Evolutionary conservation across 2,888 invertebrate species (phyloP), one percentile per base, ranked within the genome.

Genomic region (Apotomis betuletana): DNA sequence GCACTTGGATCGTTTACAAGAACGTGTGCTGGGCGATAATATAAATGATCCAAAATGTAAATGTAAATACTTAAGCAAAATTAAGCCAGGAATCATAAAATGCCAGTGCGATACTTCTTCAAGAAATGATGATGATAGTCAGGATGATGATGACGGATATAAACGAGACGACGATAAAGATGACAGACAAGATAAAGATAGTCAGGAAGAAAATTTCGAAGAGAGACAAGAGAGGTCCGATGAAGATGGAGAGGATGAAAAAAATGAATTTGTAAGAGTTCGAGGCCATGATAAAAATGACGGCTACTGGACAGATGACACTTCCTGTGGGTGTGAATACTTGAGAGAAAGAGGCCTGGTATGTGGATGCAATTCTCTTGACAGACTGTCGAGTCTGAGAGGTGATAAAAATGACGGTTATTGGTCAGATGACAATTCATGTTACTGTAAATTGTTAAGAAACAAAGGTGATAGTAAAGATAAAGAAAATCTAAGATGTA

Each of bases 21-120:
- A 65, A 9, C 44, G 5, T 4, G 64, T 55, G 0, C 41, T 44
- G 12, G 44, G 44, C 44, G 54, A 64, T 3, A 46, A 65, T 27
- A 65, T 46, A 36, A 9, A 27, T 3, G 55, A 55, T 5, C 46
- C 65, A 8, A 65, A 15, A 65, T 65, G 65, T n/a, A 54, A 54
- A 10, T 65, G 65, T 57, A 12, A 44, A 12, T 46, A 57, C 55
- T 55, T 44, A 8, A 36, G 36, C 27, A 36, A 65, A 6, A 41
- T 27, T 46, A 27, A 10, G n/a, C 65, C 65, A 27, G 65, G 65
- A 8, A 46, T 65, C 46, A 27, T 65, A 57, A 65, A 65, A 65
- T 65, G 65, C 65, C 8, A 55, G n/a, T 65, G 65, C 46, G 55
- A 8, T 3, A 44, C 8, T 49, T 10, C 15, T 9, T 36, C 13